Evolutionary conservation across 37 sponge, comb jelly and placozoan species (phyloP).

Genomic region (Petrosia ficiformis): DNA sequence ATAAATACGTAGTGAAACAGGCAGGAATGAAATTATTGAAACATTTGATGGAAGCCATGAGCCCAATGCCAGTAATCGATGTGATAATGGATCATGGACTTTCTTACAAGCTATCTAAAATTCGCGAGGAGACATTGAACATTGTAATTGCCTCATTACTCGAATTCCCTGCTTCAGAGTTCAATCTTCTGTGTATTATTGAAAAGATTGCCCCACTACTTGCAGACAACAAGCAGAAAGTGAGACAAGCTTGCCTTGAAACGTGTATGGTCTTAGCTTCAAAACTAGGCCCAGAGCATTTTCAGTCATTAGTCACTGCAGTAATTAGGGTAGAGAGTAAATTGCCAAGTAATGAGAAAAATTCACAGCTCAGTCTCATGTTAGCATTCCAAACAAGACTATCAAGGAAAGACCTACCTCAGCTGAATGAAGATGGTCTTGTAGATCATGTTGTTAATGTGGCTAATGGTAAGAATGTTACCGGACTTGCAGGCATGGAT

Average conservation of each 20-base stretch:
- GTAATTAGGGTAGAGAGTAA: slow-evolving; percentile 36
- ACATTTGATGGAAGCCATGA: slow-evolving; percentile 44
- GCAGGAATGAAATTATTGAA: slow-evolving; percentile 56
- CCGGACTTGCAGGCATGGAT: slow-evolving; percentile 48
- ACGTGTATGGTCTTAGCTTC: slow-evolving; percentile 53
- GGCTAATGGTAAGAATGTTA: background rate
- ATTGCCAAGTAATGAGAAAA: background rate
- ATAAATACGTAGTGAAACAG: slow-evolving; percentile 55
- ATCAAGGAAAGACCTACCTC: slow-evolving; percentile 48
- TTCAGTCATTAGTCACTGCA: slow-evolving; percentile 24
- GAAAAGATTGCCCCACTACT: slow-evolving; percentile 46
- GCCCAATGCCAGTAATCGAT: slow-evolving; percentile 46
- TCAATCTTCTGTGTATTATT: slow-evolving; percentile 43
- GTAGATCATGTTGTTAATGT: slow-evolving; percentile 66
- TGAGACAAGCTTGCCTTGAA: slow-evolving; percentile 82
- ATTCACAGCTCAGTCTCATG: background rate
- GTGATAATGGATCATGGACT: slow-evolving; percentile 40
- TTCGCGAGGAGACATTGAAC: slow-evolving; percentile 80
- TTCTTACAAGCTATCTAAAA: slow-evolving; percentile 35
- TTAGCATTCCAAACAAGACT: slow-evolving; percentile 59
- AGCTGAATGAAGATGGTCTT: slow-evolving; percentile 58
- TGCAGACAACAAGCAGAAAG: slow-evolving; percentile 58
- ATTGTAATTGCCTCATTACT: slow-evolving; percentile 66
- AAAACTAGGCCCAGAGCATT: slow-evolving; percentile 30
- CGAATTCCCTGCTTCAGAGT: slow-evolving; percentile 39